Percentiles rank a stretch among this genome's conserved stretches.
phyloP scores from a whole-genome alignment of 2,888 invertebrate species.

The Lacanobia wlatinum region DNA sequence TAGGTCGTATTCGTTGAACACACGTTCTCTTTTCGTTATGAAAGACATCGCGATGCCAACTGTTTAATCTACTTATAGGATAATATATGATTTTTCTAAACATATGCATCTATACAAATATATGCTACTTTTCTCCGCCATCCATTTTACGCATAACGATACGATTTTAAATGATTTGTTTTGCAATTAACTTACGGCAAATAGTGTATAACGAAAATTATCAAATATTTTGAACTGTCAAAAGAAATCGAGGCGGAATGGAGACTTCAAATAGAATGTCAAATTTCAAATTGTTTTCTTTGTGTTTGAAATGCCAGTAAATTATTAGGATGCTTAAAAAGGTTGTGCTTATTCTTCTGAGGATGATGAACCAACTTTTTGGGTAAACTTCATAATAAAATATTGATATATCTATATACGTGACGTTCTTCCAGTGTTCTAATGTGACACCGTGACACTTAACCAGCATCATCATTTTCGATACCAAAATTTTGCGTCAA shows the following conservation, averaged over 20 bases:
- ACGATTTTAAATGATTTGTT: constrained; percentile 77
- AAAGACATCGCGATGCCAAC: constrained; percentile 83
- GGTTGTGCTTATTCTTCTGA: constrained; percentile 1
- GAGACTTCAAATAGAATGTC: constrained; percentile 82
- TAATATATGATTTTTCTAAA: constrained; percentile 76
- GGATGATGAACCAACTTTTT: constrained; percentile 11
- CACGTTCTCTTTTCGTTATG: constrained; percentile 88
- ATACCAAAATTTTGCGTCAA: constrained; percentile 75
- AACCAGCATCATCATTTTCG: constrained; percentile 47
- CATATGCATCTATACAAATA: constrained; percentile 75
- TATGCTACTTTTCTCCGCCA: constrained; percentile 80
- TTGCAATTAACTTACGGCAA: constrained; percentile 76
- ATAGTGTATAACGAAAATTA: constrained; percentile 83
- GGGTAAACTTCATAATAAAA: background rate
- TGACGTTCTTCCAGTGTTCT: constrained; percentile 6
- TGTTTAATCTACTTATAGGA: constrained; percentile 70
- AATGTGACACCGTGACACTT: constrained; percentile 19
- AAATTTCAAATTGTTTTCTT: constrained; percentile 61
- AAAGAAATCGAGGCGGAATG: constrained; percentile 83
- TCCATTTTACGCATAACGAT: constrained; percentile 83
- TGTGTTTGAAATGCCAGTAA: constrained; percentile 22
- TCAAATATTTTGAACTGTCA: constrained; percentile 86
- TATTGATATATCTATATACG: background rate
- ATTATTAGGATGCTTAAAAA: background rate
- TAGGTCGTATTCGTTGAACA: constrained; percentile 86